Evolutionary conservation across 2,113 vertebrate genomes (phyloP).

Genomic region (Anguilla japonica): DNA sequence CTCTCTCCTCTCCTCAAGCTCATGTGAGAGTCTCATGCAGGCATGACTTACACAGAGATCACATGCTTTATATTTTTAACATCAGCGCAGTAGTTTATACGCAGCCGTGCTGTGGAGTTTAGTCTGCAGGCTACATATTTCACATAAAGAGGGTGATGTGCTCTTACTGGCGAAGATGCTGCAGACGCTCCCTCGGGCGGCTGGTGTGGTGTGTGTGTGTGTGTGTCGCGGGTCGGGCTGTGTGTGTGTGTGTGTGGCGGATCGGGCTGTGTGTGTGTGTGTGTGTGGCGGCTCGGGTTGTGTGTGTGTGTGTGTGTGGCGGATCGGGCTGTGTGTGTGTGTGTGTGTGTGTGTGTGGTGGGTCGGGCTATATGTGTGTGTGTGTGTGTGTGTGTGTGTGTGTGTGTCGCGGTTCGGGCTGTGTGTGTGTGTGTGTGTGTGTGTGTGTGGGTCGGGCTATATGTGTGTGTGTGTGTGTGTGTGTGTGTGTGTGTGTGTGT

Average conservation of each 20-base stretch:
- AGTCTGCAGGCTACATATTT: conserved; percentile 8
- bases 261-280: no score
- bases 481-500: no score
- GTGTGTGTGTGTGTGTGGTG: no score
- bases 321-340: no score
- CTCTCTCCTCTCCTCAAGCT: background rate
- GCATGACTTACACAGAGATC: background rate
- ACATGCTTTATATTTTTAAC: background rate
- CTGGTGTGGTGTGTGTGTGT: background rate
- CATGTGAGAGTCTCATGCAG: background rate
- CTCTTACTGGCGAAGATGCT: background rate
- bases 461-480: background rate
- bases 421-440: background rate
- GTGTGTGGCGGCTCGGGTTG: no score
- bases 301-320: no score
- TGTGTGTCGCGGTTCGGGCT: background rate
- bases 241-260: background rate
- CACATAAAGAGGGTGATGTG: background rate
- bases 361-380: background rate
- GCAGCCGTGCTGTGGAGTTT: conserved; percentile 6
- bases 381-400: background rate
- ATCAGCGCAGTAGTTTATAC: background rate
- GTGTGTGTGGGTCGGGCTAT: background rate
- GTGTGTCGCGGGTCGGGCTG: background rate
- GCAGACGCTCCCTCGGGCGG: background rate